Percentiles rank a stretch among this genome's conserved stretches.
phyloP scores from a whole-genome alignment of 2,113 vertebrate genomes.

The Clarias magur region DNA sequence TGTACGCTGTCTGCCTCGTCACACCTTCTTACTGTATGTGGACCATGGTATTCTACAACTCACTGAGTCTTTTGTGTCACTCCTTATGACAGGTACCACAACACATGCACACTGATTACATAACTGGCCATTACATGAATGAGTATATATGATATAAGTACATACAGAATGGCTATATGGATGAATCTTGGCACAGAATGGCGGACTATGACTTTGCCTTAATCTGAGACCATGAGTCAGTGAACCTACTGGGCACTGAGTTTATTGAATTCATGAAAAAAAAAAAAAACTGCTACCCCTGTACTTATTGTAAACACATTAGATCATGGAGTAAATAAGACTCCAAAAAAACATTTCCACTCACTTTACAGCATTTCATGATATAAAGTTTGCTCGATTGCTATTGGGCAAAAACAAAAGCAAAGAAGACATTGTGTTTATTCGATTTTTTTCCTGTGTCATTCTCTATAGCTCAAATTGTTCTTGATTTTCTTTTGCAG shows the following conservation, averaged over 20 bases:
- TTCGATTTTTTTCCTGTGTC: background rate
- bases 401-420: no score
- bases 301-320: background rate
- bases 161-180: background rate
- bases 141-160: no score
- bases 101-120: background rate
- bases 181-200: background rate
- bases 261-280: background rate
- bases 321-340: background rate
- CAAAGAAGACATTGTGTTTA: background rate
- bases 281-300: background rate
- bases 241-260: background rate
- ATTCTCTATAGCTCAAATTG: background rate
- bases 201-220: background rate
- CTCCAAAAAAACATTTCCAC: background rate
- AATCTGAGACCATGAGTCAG: background rate
- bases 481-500: conserved; percentile 64
- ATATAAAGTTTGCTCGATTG: background rate
- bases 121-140: background rate
- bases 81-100: conserved; percentile 74
- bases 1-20: conserved; percentile 82
- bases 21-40: conserved; percentile 86
- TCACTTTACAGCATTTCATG: background rate
- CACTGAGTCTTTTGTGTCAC: conserved; percentile 78
- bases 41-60: conserved; percentile 77